A percentile compares a stretch with the other conserved stretches of the same genome.
Conservation (phyloP, 1,140 invertebrate genomes). For the Brachystomella parvula region DNA sequence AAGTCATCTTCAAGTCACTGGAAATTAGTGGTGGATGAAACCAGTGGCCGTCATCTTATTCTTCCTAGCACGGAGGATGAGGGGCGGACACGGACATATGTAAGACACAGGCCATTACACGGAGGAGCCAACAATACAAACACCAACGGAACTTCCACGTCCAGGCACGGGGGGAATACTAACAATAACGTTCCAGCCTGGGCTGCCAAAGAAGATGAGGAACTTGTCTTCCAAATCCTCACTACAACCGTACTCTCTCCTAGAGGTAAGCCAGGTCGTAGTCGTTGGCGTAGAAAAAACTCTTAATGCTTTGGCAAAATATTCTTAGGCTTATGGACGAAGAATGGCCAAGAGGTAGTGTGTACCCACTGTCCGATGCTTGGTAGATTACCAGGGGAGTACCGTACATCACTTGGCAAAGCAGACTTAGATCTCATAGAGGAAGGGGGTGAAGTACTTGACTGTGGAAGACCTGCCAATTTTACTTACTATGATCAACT, state of each 20-base stretch:
- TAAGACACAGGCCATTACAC: neutral
- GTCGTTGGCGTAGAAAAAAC: too few relatives aligned
- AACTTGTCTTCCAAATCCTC: constrained; percentile 40
- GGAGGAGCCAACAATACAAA: constrained; percentile 37
- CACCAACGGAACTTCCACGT: constrained; percentile 40
- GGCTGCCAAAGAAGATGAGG: constrained; percentile 27
- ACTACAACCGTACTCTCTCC: constrained; percentile 40
- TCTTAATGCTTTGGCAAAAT: constrained; percentile 27
- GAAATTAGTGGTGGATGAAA: constrained; percentile 60
- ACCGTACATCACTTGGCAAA: neutral
- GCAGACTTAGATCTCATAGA: neutral
- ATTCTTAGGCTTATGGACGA: constrained; percentile 22
- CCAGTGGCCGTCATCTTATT: constrained; percentile 38
- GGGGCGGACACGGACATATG: constrained; percentile 37
- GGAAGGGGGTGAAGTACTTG: constrained; percentile 43
- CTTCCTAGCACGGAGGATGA: constrained; percentile 3
- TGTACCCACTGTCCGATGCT: constrained; percentile 29
- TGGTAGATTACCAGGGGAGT: neutral
- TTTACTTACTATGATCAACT: constrained; percentile 81
- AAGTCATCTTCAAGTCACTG: constrained; percentile 59
- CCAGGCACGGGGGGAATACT: neutral
- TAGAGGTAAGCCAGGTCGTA: too few relatives aligned
- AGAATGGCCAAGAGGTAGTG: constrained; percentile 24
- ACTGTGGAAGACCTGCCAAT: constrained; percentile 64
- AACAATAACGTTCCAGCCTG: neutral